Percentiles rank a stretch among this genome's conserved stretches.
Evolutionary conservation across 2,888 invertebrate genomes (phyloP).

Genomic region (Thereva nobilitata): DNA sequence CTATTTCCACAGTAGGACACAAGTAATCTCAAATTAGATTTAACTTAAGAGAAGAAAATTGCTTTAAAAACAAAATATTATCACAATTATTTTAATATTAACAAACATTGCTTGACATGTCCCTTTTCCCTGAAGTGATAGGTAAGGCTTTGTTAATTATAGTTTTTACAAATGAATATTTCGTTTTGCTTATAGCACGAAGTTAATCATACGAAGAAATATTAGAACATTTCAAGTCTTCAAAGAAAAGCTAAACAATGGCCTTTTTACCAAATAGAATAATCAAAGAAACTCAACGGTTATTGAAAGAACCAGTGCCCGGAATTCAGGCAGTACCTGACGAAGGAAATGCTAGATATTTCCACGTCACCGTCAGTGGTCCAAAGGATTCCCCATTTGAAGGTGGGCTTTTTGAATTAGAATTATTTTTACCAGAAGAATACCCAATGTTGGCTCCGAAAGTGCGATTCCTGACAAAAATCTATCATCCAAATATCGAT

Average conservation of each 20-base stretch:
- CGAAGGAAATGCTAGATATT: conserved; percentile 92
- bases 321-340: conserved; percentile 95
- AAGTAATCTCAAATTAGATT: too few species aligned
- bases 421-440: conserved; percentile 96
- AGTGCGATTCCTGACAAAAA: conserved; percentile 98
- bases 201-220: too few species aligned
- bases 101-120: too few species aligned
- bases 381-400: conserved; percentile 95
- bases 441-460: conserved; percentile 99
- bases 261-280: conserved; percentile 85
- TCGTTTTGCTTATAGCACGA: too few species aligned
- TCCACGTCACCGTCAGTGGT: conserved; percentile 92
- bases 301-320: conserved; percentile 95
- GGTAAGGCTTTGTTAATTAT: too few species aligned
- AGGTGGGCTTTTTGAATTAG: conserved; percentile 94
- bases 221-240: too few species aligned
- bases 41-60: too few species aligned
- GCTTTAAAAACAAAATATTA: too few species aligned
- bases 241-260: conserved; percentile 54
- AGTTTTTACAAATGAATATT: too few species aligned
- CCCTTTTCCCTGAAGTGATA: too few species aligned
- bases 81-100: too few species aligned
- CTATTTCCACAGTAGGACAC: too few species aligned
- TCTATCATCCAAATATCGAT: conserved; percentile 99
- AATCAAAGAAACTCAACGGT: conserved; percentile 93